Base-by-base conservation (phyloP, 2,113 vertebrate genomes). In the Semicossyphus pulcher region DNA sequence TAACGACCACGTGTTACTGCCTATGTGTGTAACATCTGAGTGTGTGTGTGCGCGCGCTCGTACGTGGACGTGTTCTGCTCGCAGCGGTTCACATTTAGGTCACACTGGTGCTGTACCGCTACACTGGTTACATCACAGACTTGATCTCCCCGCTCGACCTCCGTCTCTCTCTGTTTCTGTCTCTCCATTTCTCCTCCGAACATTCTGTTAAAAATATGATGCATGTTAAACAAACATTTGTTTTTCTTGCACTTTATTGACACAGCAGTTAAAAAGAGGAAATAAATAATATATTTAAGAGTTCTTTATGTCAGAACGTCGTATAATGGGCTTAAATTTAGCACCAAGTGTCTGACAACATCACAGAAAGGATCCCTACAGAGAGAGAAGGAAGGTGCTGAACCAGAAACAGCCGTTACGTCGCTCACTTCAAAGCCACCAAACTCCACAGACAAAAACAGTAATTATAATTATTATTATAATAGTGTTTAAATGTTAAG, bases 31-130 rank as follows among this genome's bases (percentile, higher is more conserved):
- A 34, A 44, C 42, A 16, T 80, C 45, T 54, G 21, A 12, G 37
- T n/a, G 25, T 47, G 49, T 57, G 20, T 62, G 60, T 53, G 25
- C 42, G 54, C 31, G 29, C 8, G 47, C 47, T 31, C 42, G 29
- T 23, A 10, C 14, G 2, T 53, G 61, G 9, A 21, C 12, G 44
- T 72, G 39, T 71, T 79, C 7, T 56, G 81, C 85, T 87, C 44
- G 60, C 81, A 86, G 86, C 57, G 15, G 76, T 88, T 90, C 78
- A 91, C 72, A 90, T 89, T 83, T 87, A 86, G 89, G 84, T 90
- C 90, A 89, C 80, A 37, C 66, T 82, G 72, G 73, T 79, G 72
- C 72, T 63, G 63, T 83, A 60, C 34, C 21, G 78, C 73, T 72
- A 7, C 60, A 28, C 74, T 29, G 66, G 61, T 92, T 92, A 85